These are phyloP conservation scores for Eolophus roseicapilla DNA, from an alignment of 2,113 vertebrate genomes.

Conservation along the genomic window DNA sequence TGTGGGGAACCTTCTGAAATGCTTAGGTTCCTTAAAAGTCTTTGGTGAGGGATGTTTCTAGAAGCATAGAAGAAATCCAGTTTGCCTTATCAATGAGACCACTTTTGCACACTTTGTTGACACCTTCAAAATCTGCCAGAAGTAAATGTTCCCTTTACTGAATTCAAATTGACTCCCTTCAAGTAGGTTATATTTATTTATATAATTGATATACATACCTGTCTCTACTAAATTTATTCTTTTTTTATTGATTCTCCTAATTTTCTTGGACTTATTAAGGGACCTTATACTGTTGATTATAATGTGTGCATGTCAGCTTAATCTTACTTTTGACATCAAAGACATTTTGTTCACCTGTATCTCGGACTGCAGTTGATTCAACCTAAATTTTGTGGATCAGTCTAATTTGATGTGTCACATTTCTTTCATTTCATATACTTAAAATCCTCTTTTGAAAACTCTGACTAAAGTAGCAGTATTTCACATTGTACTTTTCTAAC, in stretches of 20 bases:
- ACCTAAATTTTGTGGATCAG: background rate
- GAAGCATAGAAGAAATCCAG: background rate
- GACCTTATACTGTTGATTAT: background rate
- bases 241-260: background rate
- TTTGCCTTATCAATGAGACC: background rate
- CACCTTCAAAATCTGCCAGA: background rate
- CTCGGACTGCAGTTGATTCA: background rate
- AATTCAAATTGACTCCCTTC: background rate
- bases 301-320: background rate
- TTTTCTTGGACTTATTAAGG: background rate
- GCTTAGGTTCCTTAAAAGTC: background rate
- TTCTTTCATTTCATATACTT: background rate
- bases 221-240: background rate
- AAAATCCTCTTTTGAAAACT: background rate
- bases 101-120: background rate
- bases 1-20: background rate
- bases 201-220: background rate
- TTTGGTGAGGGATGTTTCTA: background rate
- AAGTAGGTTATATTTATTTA: background rate
- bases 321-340: background rate
- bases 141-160: background rate
- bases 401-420: background rate
- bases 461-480: background rate
- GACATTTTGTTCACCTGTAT: background rate
- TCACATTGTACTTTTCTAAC: background rate